Evolutionary conservation across 2,888 invertebrate genomes (phyloP).

Genomic region (Petrolisthes cinctipes): DNA sequence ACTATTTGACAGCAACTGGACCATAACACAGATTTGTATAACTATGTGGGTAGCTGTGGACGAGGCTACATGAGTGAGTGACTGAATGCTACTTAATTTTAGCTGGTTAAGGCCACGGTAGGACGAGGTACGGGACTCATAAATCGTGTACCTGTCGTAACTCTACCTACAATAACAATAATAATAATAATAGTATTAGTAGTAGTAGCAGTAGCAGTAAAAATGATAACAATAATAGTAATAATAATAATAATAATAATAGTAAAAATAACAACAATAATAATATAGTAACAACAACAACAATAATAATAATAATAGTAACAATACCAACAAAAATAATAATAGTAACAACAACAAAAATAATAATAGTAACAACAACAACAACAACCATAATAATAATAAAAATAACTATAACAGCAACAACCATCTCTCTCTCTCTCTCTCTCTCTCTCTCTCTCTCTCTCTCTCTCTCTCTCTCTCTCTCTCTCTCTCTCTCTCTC

Average conservation of each 20-base stretch:
- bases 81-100: no score
- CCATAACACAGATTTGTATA: no score
- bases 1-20: no score
- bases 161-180: background rate
- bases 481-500: background rate
- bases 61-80: no score
- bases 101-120: no score
- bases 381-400: background rate
- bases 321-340: background rate
- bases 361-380: background rate
- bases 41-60: background rate
- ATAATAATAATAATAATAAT: background rate
- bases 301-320: background rate
- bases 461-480: background rate
- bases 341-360: background rate
- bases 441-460: background rate
- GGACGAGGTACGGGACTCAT: background rate
- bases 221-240: background rate
- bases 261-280: background rate
- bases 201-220: background rate
- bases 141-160: background rate
- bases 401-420: background rate
- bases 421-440: background rate
- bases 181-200: background rate
- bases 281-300: background rate